Percentiles rank a stretch among this genome's conserved stretches.
Conservation (phyloP, 2,888 invertebrate species). For the Chironomus tentans region DNA sequence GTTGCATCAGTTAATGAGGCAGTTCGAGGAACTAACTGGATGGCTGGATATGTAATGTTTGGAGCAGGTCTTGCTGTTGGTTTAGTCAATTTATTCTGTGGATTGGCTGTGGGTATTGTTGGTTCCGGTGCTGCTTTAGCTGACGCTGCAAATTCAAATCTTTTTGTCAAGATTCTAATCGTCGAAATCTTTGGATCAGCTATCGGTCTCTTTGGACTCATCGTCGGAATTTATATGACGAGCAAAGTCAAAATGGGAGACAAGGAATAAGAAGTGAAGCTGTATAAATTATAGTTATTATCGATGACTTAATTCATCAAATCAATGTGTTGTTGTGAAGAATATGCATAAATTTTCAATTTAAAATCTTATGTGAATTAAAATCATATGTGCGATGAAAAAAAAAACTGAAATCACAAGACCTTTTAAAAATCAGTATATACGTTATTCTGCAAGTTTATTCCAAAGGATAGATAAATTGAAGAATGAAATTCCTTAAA, state of each 20-base stretch:
- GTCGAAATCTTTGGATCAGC: constrained; percentile 99
- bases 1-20: constrained; percentile 35
- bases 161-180: constrained; percentile 97
- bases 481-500: neutral
- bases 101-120: constrained; percentile 91
- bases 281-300: no score
- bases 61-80: constrained; percentile 94
- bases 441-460: neutral
- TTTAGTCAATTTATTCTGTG: constrained; percentile 88
- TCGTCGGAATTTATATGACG: constrained; percentile 63
- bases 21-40: constrained; percentile 59
- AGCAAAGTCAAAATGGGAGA: constrained; percentile 73
- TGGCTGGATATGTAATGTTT: constrained; percentile 90
- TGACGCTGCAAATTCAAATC: constrained; percentile 91
- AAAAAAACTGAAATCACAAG: no score
- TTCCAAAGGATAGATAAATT: neutral
- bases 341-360: neutral
- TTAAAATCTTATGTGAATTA: neutral
- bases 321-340: neutral
- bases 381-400: no score
- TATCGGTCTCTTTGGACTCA: constrained; percentile 96
- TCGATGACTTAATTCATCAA: neutral
- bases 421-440: no score
- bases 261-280: constrained; percentile 40
- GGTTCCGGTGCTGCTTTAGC: constrained; percentile 96